Conservation (phyloP, 1,140 invertebrate genomes). For the Drosophila lini region DNA sequence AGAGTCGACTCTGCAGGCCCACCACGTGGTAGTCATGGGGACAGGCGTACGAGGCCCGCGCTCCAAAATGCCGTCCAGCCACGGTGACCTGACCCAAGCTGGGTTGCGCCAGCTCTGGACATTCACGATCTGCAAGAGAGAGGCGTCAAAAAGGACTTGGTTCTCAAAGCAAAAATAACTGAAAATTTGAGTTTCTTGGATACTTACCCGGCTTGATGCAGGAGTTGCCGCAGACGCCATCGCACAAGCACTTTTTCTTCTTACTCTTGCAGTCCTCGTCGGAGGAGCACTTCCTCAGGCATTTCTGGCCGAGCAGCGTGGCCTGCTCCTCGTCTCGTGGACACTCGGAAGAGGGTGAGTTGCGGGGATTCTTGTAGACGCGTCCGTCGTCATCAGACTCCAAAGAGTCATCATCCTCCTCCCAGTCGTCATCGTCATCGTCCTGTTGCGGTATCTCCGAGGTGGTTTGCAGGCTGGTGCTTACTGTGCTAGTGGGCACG, state of each 20-base stretch:
- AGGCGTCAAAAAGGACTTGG: too few species aligned
- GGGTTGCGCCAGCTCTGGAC: slow-evolving; percentile 90
- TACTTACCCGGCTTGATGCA: slow-evolving; percentile 95
- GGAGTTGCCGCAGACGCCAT: slow-evolving; percentile 97
- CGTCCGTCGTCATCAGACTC: slow-evolving; percentile 87
- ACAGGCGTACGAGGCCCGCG: slow-evolving; percentile 92
- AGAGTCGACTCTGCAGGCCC: slow-evolving; percentile 92
- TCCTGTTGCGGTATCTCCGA: slow-evolving; percentile 85
- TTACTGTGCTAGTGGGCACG: slow-evolving; percentile 63
- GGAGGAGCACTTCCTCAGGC: slow-evolving; percentile 95
- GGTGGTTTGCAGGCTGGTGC: slow-evolving; percentile 51
- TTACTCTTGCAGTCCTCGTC: slow-evolving; percentile 98
- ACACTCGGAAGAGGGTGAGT: slow-evolving; percentile 92
- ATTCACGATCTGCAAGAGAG: slow-evolving; percentile 90
- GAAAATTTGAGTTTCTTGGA: neutral
- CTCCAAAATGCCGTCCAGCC: slow-evolving; percentile 91
- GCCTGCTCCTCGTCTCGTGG: slow-evolving; percentile 92
- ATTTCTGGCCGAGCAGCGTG: slow-evolving; percentile 90
- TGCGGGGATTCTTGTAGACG: slow-evolving; percentile 95
- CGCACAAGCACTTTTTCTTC: slow-evolving; percentile 98
- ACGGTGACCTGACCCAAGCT: slow-evolving; percentile 89
- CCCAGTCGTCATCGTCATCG: slow-evolving; percentile 88
- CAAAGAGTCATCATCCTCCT: slow-evolving; percentile 85
- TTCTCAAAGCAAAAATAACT: too few species aligned
- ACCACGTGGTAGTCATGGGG: slow-evolving; percentile 94